These are phyloP conservation scores for Perca schrenkii DNA, from an alignment of 2,113 vertebrate genomes.

Conservation along the genomic window DNA sequence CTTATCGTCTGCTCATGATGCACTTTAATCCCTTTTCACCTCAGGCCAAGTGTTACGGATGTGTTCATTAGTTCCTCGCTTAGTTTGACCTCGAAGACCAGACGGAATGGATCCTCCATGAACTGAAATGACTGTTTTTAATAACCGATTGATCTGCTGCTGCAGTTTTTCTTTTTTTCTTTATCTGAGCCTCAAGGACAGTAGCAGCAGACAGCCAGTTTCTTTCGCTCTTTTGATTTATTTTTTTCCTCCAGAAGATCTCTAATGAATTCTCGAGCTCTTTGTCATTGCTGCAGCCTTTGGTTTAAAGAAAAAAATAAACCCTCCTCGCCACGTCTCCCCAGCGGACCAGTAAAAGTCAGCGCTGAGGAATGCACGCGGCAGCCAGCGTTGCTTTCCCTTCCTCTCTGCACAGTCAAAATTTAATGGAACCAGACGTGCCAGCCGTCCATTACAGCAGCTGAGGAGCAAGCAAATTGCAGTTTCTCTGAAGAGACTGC, in stretches of 20 bases:
- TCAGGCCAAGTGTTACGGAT: slow-evolving; percentile 67
- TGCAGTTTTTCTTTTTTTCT: background rate
- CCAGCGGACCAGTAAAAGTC: slow-evolving; percentile 66
- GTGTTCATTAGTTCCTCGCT: slow-evolving; percentile 61
- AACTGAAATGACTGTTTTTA: slow-evolving; percentile 50
- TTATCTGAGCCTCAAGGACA: slow-evolving; percentile 43
- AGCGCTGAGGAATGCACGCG: slow-evolving; percentile 54
- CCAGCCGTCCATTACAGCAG: slow-evolving; percentile 58
- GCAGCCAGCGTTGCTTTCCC: slow-evolving; percentile 36
- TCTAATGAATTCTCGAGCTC: slow-evolving; percentile 61
- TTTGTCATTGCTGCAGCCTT: slow-evolving; percentile 56
- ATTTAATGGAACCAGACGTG: slow-evolving; percentile 65
- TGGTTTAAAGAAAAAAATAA: slow-evolving; percentile 25
- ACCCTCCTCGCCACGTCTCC: slow-evolving; percentile 20
- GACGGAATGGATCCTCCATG: slow-evolving; percentile 45
- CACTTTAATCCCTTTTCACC: slow-evolving; percentile 69
- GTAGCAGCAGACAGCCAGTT: slow-evolving; percentile 23
- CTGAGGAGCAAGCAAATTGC: slow-evolving; percentile 59
- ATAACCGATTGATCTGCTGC: slow-evolving; percentile 51
- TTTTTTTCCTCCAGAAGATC: background rate
- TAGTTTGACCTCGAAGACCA: slow-evolving; percentile 55
- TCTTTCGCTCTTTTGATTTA: slow-evolving; percentile 14
- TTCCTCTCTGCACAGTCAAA: slow-evolving; percentile 48
- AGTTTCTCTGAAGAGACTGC: slow-evolving; percentile 39
- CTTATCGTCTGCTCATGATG: slow-evolving; percentile 67